A percentile compares a stretch with the other conserved stretches of the same genome.
Evolutionary conservation across 1,140 invertebrate genomes (phyloP).

Genomic region (Metaphire vulgaris): DNA sequence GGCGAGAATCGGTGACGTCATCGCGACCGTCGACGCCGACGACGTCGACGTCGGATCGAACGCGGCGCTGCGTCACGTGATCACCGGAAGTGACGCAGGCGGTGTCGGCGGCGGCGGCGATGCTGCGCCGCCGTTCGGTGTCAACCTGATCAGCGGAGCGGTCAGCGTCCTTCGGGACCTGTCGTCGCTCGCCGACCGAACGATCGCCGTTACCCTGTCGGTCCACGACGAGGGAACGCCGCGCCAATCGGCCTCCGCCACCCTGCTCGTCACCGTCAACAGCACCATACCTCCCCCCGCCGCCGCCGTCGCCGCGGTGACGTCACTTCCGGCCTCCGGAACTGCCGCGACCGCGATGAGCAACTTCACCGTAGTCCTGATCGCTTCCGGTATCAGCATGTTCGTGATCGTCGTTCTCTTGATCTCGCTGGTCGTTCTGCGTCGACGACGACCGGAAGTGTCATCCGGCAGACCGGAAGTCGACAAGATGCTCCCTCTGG

Average conservation of each 20-base stretch:
- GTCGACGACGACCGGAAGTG: neutral
- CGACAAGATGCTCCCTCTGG: neutral
- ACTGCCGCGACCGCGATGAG: neutral
- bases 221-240: constrained; percentile 20
- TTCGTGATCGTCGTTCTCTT: neutral
- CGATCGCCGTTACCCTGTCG: neutral
- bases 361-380: neutral
- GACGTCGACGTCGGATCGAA: constrained; percentile 15
- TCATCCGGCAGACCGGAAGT: neutral
- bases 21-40: neutral
- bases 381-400: too few species aligned
- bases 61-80: constrained; percentile 10
- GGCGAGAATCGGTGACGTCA: neutral
- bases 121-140: neutral
- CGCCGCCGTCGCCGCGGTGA: neutral
- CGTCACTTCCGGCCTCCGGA: neutral
- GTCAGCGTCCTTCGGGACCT: constrained; percentile 1
- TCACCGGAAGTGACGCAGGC: neutral
- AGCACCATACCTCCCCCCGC: neutral
- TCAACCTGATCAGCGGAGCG: neutral
- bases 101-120: neutral
- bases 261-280: constrained; percentile 13
- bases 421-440: neutral
- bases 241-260: neutral
- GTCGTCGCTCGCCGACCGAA: neutral